Evolutionary conservation across 2,113 vertebrate genomes (phyloP).

Genomic region (Chiloscyllium plagiosum): DNA sequence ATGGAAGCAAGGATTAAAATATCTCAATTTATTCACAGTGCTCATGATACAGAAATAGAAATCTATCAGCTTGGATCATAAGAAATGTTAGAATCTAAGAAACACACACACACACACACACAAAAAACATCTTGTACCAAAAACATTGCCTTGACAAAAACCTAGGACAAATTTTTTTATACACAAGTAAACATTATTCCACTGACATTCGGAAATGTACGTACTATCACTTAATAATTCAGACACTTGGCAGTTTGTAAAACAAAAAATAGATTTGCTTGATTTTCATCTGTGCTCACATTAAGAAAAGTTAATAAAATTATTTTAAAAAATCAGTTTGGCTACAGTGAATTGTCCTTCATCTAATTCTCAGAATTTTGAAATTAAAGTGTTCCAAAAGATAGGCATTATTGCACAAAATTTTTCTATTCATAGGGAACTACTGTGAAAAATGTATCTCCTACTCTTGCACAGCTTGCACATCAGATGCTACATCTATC

Average conservation of each 20-base stretch:
- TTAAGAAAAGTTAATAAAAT: neutral
- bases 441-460: neutral
- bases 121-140: constrained; percentile 27
- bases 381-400: neutral
- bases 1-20: neutral
- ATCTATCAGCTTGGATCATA: constrained; percentile 1
- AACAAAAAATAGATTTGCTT: neutral
- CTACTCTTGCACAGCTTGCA: neutral
- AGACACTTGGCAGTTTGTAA: constrained; percentile 23
- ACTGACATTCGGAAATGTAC: constrained; percentile 1
- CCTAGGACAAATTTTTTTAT: neutral
- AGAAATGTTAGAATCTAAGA: neutral
- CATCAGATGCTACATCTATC: neutral
- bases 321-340: neutral
- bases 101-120: constrained; percentile 8
- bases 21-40: neutral
- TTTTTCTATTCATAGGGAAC: neutral
- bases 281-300: neutral
- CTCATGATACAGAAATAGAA: constrained; percentile 26
- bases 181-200: constrained; percentile 11
- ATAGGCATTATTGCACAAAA: neutral
- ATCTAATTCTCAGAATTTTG: neutral
- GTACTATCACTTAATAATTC: neutral
- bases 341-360: neutral
- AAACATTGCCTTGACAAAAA: neutral